Percentiles rank a stretch among this genome's conserved stretches.
These are phyloP conservation scores for Eulemur coronatus DNA, from an alignment of 2,797 vertebrate species.

Conservation along the genomic window DNA sequence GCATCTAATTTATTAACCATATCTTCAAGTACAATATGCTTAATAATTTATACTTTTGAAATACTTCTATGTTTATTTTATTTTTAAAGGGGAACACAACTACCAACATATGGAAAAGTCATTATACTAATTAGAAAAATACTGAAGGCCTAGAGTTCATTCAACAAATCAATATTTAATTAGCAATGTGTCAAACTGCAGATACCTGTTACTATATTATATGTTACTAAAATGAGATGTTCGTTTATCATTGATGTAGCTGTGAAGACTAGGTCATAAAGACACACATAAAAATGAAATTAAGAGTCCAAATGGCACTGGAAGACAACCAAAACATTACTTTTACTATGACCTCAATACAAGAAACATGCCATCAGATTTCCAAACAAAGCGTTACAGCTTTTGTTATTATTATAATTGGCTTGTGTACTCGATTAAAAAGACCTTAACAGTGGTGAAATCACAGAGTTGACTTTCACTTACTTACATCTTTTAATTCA, in stretches of 20 bases:
- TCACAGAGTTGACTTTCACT: background rate
- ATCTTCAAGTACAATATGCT: slow-evolving; percentile 65
- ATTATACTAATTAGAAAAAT: slow-evolving; percentile 82
- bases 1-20: slow-evolving; percentile 77
- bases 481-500: background rate
- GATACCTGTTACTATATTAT: slow-evolving; percentile 64
- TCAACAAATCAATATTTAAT: slow-evolving; percentile 85
- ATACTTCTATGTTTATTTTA: slow-evolving; percentile 58
- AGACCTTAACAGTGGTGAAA: background rate
- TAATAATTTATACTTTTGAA: slow-evolving; percentile 75
- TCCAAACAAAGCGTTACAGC: background rate
- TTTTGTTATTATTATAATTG: background rate
- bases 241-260: slow-evolving; percentile 9
- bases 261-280: slow-evolving; percentile 32
- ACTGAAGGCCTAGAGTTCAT: slow-evolving; percentile 60
- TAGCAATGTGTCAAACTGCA: slow-evolving; percentile 77
- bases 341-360: background rate
- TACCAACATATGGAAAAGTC: slow-evolving; percentile 56
- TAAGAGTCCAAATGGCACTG: background rate
- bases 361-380: background rate
- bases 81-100: slow-evolving; percentile 69
- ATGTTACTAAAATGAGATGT: slow-evolving; percentile 45
- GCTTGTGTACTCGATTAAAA: background rate
- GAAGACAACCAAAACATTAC: background rate
- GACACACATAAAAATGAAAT: slow-evolving; percentile 41